Percentiles rank a stretch among this genome's conserved stretches.
Evolutionary conservation across 53 echinoderm and acorn worm species (phyloP).

Genomic region (Temnopleurus reevesii): DNA sequence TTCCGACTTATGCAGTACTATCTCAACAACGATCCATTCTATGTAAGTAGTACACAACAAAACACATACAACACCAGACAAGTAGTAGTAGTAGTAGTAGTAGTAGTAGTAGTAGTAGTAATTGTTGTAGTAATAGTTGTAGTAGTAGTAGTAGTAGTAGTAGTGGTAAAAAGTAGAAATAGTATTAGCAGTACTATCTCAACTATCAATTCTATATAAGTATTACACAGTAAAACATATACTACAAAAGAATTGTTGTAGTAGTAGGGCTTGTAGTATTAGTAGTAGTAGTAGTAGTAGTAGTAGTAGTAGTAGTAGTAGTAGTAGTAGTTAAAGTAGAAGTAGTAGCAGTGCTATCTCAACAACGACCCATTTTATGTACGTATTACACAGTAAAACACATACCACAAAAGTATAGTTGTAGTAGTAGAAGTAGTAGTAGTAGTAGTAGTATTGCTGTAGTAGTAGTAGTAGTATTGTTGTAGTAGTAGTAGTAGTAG

Average conservation of each 20-base stretch:
- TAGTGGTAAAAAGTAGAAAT: too few species aligned
- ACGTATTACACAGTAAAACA: neutral
- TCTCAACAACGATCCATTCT: slow-evolving; percentile 66
- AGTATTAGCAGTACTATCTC: slow-evolving; percentile 43
- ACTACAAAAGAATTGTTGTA: too few species aligned
- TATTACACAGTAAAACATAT: neutral
- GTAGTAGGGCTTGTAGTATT: neutral
- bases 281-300: slow-evolving; percentile 19
- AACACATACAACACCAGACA: too few species aligned
- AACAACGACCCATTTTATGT: slow-evolving; percentile 71
- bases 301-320: too few species aligned
- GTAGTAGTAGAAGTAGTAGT: slow-evolving; percentile 4
- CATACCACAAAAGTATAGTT: too few species aligned
- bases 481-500: slow-evolving; percentile 20
- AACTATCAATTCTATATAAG: slow-evolving; percentile 69
- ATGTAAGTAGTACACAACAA: slow-evolving; percentile 46
- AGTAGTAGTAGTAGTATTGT: neutral
- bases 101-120: slow-evolving; percentile 19
- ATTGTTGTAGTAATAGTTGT: slow-evolving; percentile 1
- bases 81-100: slow-evolving; percentile 5
- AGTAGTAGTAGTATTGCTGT: neutral
- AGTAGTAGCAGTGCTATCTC: slow-evolving; percentile 42
- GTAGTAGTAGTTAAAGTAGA: too few species aligned
- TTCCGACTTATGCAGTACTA: slow-evolving; percentile 55
- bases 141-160: too few species aligned